Base-by-base conservation (phyloP, 2,888 invertebrate species). In the Yponomeuta plumbellus region DNA sequence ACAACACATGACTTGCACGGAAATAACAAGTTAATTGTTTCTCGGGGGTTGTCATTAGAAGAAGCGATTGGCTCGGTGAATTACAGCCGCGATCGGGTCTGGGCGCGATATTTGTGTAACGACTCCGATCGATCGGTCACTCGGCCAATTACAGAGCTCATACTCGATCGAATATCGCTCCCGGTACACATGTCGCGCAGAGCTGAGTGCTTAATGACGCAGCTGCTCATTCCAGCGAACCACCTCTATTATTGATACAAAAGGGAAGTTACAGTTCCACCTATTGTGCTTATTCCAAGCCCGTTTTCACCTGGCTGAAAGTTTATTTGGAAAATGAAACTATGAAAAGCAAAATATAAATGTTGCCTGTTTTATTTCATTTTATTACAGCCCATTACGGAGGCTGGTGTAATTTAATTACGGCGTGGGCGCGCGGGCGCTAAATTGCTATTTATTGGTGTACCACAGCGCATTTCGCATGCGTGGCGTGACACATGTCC, bases 21-120 rank as follows among this genome's bases (percentile, higher is more conserved):
- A 21, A 63, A 63, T 77, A 80, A 80, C 80, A 75, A 76, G 76
- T 80, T 81, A 85, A 83, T 84, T 83, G 80, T 79, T 81, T 78
- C 77, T 72, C 76, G 75, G 77, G 78, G 80, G 80, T 80, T 78
- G 82, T 83, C 81, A 83, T 84, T 84, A 84, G 82, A 83, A 83
- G 84, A 83, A 88, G 83, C 86, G 86, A 88, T 88, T 88, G 86
- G 83, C 83, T 84, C 80, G 84, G 84, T 85, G 82, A 85, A 86
- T 88, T 85, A 86, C 80, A 75, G 80, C 77, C 80, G 34, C 34
- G 79, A 82, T 82, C 81, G 83, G 79, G 78, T 81, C 79, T 77
- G 81, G 84, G 84, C 83, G 83, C 81, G 80, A 84, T 84, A 86
- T 86, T 86, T 83, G 85, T 86, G 85, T 87, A 84, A 85, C 85